A percentile compares a stretch with the other conserved stretches of the same genome.
phyloP scores from a whole-genome alignment of 2,888 invertebrate genomes.

The Drosophila quinaria region DNA sequence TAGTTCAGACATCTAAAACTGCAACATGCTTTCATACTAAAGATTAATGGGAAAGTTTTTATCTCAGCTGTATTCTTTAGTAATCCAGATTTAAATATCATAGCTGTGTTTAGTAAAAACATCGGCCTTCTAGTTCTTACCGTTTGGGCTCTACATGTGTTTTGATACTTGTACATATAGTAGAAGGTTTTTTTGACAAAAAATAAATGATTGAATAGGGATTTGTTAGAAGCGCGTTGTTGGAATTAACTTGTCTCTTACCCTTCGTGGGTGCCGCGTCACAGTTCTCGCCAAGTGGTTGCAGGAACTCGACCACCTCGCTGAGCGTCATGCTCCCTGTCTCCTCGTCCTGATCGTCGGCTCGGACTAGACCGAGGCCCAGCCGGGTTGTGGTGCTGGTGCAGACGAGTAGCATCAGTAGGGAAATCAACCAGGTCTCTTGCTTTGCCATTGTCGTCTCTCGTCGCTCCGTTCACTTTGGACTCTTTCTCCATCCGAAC shows the following conservation, averaged over 20 bases:
- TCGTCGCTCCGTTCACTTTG: neutral
- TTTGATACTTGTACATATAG: too few relatives aligned
- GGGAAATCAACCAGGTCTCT: constrained; percentile 11
- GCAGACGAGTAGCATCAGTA: constrained; percentile 41
- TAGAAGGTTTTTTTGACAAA: too few relatives aligned
- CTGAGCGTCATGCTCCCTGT: constrained; percentile 48
- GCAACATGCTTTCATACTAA: too few relatives aligned
- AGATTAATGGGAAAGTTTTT: too few relatives aligned
- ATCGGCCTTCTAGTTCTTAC: too few relatives aligned
- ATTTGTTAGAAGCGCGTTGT: too few relatives aligned
- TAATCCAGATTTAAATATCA: too few relatives aligned
- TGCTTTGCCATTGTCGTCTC: constrained; percentile 11
- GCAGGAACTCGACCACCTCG: constrained; percentile 65
- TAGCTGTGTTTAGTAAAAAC: too few relatives aligned
- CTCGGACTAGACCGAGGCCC: constrained; percentile 22
- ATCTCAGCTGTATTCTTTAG: too few relatives aligned
- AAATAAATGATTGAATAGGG: too few relatives aligned
- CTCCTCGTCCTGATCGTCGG: constrained; percentile 55
- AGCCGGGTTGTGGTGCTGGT: neutral
- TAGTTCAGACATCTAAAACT: too few relatives aligned
- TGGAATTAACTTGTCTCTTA: constrained; percentile 19
- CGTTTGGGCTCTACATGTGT: too few relatives aligned
- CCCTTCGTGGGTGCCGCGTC: constrained; percentile 58
- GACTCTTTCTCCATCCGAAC: neutral
- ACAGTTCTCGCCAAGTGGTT: constrained; percentile 63